Percentiles rank a stretch among this genome's conserved stretches.
Evolutionary conservation across 1,140 invertebrate species (phyloP).

Genomic region (Propsilocerus akamusi): DNA sequence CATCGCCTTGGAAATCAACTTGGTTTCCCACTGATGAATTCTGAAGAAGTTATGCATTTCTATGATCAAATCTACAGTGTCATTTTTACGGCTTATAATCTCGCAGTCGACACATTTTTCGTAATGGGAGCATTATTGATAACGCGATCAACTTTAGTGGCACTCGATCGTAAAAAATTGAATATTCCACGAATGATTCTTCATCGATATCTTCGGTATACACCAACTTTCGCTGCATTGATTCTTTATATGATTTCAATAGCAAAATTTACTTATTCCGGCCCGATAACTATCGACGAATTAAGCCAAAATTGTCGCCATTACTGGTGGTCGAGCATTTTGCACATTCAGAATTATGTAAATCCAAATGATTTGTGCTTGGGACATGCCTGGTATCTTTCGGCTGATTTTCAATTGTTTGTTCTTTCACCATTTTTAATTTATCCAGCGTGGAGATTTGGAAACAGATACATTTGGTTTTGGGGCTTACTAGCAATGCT

Average conservation of each 20-base stretch:
- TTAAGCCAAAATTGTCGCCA: not conserved
- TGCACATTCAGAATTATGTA: not conserved
- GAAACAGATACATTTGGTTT: not conserved
- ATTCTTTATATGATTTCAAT: not conserved
- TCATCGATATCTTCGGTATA: not conserved
- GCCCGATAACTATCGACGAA: not conserved
- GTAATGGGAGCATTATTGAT: not conserved
- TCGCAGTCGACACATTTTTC: not conserved
- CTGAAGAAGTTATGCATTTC: not conserved
- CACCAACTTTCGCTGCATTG: not conserved
- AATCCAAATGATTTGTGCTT: slow-evolving; percentile 20
- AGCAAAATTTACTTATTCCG: not conserved
- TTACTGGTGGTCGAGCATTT: not conserved
- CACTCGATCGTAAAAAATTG: not conserved
- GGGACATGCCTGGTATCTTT: slow-evolving; percentile 32
- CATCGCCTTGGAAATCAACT: not conserved
- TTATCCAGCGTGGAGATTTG: slow-evolving; percentile 12
- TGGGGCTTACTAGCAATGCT: not conserved
- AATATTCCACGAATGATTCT: not conserved
- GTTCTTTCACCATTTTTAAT: slow-evolving; percentile 27
- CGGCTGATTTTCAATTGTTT: slow-evolving; percentile 32
- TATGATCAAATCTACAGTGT: not conserved
- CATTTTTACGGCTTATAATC: not conserved
- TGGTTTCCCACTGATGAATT: not conserved
- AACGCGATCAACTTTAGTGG: not conserved